Evolutionary conservation across 2,797 vertebrate genomes (phyloP).

Genomic region (Rhinoraja longicauda): DNA sequence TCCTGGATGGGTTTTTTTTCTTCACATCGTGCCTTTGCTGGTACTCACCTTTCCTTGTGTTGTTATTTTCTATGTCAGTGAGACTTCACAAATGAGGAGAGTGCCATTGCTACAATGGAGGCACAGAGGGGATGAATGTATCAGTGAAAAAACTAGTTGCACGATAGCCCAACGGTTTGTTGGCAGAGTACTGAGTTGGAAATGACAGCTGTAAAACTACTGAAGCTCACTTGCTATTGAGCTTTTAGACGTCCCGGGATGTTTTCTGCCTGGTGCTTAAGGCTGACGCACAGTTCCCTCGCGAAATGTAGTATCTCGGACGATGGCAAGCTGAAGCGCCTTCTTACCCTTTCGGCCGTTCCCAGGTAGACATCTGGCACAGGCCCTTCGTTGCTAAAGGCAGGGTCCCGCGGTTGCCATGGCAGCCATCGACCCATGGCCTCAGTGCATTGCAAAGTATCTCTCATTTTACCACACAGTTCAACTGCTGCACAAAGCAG

Average conservation of each 20-base stretch:
- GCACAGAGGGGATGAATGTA: not conserved
- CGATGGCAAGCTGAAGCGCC: not conserved
- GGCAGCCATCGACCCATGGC: constrained; percentile 53
- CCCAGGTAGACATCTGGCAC: not conserved
- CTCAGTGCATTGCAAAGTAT: constrained; percentile 57
- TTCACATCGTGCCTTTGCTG: not conserved
- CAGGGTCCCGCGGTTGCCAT: constrained; percentile 56
- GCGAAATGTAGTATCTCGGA: not conserved
- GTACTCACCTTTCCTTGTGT: not conserved
- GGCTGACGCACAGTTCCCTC: not conserved
- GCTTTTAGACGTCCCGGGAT: not conserved
- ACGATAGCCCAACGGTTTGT: not conserved
- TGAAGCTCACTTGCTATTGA: not conserved
- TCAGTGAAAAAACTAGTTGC: not conserved
- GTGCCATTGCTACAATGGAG: not conserved
- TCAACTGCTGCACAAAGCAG: constrained; percentile 65
- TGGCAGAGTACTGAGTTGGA: not conserved
- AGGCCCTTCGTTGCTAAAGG: constrained; percentile 37
- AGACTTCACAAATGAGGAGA: not conserved
- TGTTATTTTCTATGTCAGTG: not conserved
- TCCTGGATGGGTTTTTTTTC: not conserved
- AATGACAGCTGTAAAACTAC: not conserved
- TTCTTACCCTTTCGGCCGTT: not conserved
- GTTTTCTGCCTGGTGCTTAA: not conserved
- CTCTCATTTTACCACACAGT: constrained; percentile 55